A percentile compares a stretch with the other conserved stretches of the same genome.
Evolutionary conservation across 2,113 vertebrate species (phyloP).

Genomic region (Tylochromis polylepis): DNA sequence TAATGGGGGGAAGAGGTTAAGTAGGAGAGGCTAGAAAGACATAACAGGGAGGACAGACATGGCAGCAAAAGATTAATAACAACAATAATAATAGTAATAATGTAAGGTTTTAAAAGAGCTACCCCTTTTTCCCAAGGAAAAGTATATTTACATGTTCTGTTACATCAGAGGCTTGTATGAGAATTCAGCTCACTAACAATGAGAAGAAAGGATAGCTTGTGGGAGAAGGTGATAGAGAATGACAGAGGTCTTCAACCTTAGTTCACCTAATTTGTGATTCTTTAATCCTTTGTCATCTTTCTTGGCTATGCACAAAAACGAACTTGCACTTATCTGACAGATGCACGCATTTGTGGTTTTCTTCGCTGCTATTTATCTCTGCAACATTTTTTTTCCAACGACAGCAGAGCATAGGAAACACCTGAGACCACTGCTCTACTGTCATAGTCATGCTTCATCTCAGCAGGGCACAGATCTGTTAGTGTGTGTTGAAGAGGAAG

Average conservation of each 20-base stretch:
- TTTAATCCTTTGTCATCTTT: background rate
- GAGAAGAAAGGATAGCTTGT: background rate
- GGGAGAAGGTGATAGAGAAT: background rate
- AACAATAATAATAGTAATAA: background rate
- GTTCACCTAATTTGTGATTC: background rate
- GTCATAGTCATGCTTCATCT: conserved; percentile 11
- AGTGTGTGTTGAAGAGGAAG: background rate
- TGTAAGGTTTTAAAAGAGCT: background rate
- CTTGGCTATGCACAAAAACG: background rate
- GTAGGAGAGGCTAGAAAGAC: background rate
- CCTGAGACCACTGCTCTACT: conserved; percentile 16
- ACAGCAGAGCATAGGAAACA: background rate
- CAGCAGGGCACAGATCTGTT: background rate
- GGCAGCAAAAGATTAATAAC: rapidly evolving
- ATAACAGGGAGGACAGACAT: background rate
- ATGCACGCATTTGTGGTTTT: background rate
- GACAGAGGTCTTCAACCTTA: background rate
- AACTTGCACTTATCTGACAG: background rate
- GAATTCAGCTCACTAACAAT: background rate
- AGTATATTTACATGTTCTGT: background rate
- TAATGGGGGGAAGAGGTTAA: background rate
- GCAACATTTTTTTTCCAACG: background rate
- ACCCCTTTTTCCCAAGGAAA: background rate
- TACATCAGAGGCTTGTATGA: background rate
- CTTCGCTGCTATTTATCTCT: background rate